A percentile compares a stretch with the other conserved stretches of the same genome.
phyloP scores from a whole-genome alignment of 2,797 vertebrate genomes.

The Cyclura pinguis region DNA sequence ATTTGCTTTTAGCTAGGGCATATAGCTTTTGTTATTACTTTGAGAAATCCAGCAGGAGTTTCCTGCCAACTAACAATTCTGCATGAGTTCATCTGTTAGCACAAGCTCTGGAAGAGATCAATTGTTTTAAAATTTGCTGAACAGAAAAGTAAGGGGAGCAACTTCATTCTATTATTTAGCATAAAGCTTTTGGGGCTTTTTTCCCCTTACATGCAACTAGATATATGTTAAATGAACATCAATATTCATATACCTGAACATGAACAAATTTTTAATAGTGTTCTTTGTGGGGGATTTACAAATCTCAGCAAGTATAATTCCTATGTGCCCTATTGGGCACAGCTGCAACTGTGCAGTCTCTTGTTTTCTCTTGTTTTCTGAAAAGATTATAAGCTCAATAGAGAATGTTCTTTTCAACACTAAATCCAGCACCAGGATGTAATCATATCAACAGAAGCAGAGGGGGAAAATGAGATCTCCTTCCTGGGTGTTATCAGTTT shows the following conservation, averaged over 20 bases:
- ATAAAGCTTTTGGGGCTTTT: background rate
- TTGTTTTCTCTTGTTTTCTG: slow-evolving; percentile 26
- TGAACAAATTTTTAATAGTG: background rate
- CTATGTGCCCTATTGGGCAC: background rate
- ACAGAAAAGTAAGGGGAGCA: background rate
- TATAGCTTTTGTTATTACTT: too few relatives aligned
- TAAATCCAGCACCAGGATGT: slow-evolving; percentile 32
- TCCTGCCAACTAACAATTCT: background rate
- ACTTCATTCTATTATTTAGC: background rate
- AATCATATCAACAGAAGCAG: slow-evolving; percentile 33
- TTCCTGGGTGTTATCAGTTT: slow-evolving; percentile 45
- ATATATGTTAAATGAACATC: background rate
- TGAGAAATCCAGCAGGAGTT: background rate
- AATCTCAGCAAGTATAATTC: background rate
- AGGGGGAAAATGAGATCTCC: slow-evolving; percentile 19
- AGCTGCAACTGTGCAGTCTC: background rate
- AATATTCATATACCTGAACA: slow-evolving; percentile 10
- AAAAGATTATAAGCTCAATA: slow-evolving; percentile 32
- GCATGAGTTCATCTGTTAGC: background rate
- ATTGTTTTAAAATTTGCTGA: background rate
- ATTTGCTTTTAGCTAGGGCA: too few relatives aligned
- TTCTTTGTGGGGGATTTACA: background rate
- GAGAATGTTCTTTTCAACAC: slow-evolving; percentile 41
- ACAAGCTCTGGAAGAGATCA: background rate
- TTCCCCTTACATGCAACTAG: background rate